Conservation (phyloP, 2,888 invertebrate genomes). For the Lasioglossum leucozonium region DNA sequence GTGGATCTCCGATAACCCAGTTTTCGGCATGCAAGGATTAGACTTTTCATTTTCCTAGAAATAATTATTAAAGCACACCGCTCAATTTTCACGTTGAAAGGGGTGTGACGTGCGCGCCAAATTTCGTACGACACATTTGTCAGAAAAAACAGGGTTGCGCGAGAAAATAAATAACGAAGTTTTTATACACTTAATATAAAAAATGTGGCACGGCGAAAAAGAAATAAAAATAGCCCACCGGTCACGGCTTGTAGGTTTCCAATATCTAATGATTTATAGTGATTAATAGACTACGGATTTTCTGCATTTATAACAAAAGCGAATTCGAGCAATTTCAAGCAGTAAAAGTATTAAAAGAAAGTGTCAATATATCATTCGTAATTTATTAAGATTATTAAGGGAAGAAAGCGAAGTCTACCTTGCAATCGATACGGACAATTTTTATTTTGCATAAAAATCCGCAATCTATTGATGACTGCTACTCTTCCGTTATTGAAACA, state of each 20-base stretch:
- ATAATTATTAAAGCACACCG: not conserved
- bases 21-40: not conserved
- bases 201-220: not conserved
- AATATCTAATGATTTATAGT: not conserved
- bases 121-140: not conserved
- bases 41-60: not conserved
- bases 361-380: no score
- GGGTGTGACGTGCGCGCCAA: not conserved
- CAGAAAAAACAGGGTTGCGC: not conserved
- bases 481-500: not conserved
- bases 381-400: no score
- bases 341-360: not conserved
- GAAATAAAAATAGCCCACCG: not conserved
- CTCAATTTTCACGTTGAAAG: not conserved
- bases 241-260: not conserved
- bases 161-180: not conserved
- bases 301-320: not conserved
- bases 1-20: slow-evolving; percentile 2
- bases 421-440: not conserved
- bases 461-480: not conserved
- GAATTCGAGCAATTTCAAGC: not conserved
- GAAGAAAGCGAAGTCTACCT: no score
- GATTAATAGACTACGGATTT: not conserved
- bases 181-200: not conserved
- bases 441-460: not conserved